A percentile compares a stretch with the other conserved stretches of the same genome.
Evolutionary conservation across 2,888 invertebrate genomes (phyloP).

Genomic region (Abscondita cerata): DNA sequence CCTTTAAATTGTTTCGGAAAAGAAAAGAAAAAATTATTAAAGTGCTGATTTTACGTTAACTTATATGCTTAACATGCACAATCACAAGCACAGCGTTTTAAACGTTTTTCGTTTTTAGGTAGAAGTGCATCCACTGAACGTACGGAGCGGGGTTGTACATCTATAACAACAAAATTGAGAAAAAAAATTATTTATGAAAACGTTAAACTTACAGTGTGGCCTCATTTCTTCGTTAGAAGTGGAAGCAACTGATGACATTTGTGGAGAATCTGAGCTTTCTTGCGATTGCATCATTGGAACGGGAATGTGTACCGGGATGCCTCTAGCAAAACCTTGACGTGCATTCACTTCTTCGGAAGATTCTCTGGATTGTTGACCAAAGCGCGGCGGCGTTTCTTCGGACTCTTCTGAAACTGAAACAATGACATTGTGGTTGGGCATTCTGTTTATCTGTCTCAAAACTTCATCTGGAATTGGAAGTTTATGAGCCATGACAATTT

Average conservation of each 20-base stretch:
- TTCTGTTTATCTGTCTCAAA: slow-evolving; percentile 56
- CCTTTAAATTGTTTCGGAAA: background rate
- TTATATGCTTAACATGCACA: slow-evolving; percentile 65
- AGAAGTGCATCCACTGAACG: slow-evolving; percentile 54
- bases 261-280: slow-evolving; percentile 53
- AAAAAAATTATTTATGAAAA: background rate
- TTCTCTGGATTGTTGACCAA: slow-evolving; percentile 54
- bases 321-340: slow-evolving; percentile 55
- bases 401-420: slow-evolving; percentile 50
- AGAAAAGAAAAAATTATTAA: background rate
- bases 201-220: slow-evolving; percentile 75
- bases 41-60: background rate
- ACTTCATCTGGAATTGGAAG: slow-evolving; percentile 61
- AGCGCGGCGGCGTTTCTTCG: slow-evolving; percentile 40
- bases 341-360: slow-evolving; percentile 55
- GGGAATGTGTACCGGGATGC: slow-evolving; percentile 56
- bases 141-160: slow-evolving; percentile 81
- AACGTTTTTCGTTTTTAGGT: slow-evolving; percentile 67
- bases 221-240: slow-evolving; percentile 66
- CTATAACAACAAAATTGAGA: slow-evolving; percentile 60
- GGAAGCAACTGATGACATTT: slow-evolving; percentile 45
- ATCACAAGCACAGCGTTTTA: slow-evolving; percentile 78
- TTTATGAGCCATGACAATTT: slow-evolving; percentile 53
- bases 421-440: slow-evolving; percentile 54
- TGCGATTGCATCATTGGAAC: slow-evolving; percentile 55